Percentiles rank a stretch among this genome's conserved stretches.
Evolutionary conservation across 2,113 vertebrate species (phyloP).

Genomic region (Semnornis frantzii): DNA sequence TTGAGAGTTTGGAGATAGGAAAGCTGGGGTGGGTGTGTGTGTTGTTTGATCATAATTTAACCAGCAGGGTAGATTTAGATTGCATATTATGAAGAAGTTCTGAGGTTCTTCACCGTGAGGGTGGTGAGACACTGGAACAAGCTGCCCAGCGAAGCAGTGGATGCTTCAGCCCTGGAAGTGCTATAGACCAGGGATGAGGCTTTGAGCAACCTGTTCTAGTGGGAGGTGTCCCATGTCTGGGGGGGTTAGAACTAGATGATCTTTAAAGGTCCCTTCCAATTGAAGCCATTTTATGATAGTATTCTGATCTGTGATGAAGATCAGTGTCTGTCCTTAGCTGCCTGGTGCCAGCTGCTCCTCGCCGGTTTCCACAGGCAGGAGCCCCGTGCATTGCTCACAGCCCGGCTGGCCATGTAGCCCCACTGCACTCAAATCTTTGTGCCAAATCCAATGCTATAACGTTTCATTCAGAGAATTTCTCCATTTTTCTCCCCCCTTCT

Average conservation of each 20-base stretch:
- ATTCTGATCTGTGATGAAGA: neutral
- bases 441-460: slow-evolving; percentile 28
- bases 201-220: too few relatives aligned
- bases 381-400: slow-evolving; percentile 32
- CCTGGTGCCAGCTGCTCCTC: neutral
- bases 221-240: too few relatives aligned
- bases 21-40: neutral
- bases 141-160: too few relatives aligned
- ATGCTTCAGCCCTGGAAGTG: too few relatives aligned
- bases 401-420: slow-evolving; percentile 34
- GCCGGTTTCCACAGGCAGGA: neutral
- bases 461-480: slow-evolving; percentile 54
- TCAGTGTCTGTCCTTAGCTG: neutral
- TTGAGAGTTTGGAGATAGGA: neutral
- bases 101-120: too few relatives aligned
- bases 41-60: neutral
- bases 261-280: too few relatives aligned
- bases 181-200: too few relatives aligned
- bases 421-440: slow-evolving; percentile 33
- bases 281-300: too few relatives aligned
- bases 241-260: too few relatives aligned
- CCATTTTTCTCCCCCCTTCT: neutral
- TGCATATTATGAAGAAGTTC: too few relatives aligned
- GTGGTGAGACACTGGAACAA: too few relatives aligned
- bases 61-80: neutral